These are phyloP conservation scores for Mesoclemmys tuberculata DNA, from an alignment of 2,113 vertebrate species.

Conservation along the genomic window DNA sequence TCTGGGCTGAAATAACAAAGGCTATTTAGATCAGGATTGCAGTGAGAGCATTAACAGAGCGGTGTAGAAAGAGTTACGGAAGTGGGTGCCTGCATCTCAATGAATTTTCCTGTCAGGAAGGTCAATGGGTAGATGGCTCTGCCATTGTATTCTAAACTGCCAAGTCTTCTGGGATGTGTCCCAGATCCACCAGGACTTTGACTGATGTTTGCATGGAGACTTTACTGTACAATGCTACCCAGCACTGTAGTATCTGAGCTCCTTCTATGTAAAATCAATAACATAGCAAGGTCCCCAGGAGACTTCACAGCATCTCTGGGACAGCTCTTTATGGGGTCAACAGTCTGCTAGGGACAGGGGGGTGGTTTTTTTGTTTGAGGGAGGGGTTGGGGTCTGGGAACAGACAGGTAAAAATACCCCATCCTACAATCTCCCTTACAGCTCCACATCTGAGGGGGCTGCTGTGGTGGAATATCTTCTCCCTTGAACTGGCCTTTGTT, in stretches of 20 bases:
- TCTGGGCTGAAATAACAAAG: conserved; percentile 48
- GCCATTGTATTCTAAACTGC: background rate
- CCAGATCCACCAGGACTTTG: conserved; percentile 10
- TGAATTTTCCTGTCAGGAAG: too few relatives aligned
- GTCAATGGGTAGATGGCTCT: too few relatives aligned
- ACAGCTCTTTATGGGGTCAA: background rate
- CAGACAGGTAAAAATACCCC: background rate
- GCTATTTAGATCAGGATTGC: conserved; percentile 39
- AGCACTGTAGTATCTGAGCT: background rate
- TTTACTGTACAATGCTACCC: background rate
- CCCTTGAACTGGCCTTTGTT: background rate
- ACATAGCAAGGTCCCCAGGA: too few relatives aligned
- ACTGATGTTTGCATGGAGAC: background rate
- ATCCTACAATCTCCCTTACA: rapidly evolving
- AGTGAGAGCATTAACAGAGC: conserved; percentile 6
- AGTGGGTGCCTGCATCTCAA: conserved; percentile 44
- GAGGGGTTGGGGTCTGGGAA: background rate
- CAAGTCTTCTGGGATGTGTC: conserved; percentile 4
- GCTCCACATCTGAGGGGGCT: background rate
- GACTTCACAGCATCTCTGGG: background rate
- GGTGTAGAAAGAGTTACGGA: conserved; percentile 48
- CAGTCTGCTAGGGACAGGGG: background rate
- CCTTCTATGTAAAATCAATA: background rate
- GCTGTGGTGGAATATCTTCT: background rate
- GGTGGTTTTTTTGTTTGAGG: background rate